Percentiles rank a stretch among this genome's conserved stretches.
These are phyloP conservation scores for Cheilosia pagana DNA, from an alignment of 2,888 invertebrate species.

Conservation along the genomic window DNA sequence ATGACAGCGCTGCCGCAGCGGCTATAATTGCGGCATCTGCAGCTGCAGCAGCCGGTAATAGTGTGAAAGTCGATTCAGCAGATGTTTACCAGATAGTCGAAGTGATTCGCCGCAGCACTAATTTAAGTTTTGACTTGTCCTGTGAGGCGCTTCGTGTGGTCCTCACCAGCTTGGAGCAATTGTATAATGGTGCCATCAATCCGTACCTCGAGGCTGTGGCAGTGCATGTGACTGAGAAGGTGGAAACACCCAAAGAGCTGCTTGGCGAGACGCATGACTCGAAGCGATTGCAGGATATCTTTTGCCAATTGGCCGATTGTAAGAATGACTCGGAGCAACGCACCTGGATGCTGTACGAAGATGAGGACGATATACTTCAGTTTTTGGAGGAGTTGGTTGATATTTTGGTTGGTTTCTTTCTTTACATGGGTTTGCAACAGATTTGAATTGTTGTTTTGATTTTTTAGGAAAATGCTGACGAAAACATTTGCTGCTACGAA, in stretches of 20 bases:
- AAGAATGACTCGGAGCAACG: slow-evolving; percentile 98
- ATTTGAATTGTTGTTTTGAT: not conserved
- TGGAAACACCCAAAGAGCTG: slow-evolving; percentile 86
- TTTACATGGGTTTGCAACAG: no score
- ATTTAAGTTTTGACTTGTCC: slow-evolving; percentile 93
- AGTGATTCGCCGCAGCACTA: slow-evolving; percentile 91
- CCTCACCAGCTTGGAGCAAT: slow-evolving; percentile 84
- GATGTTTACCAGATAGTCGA: slow-evolving; percentile 91
- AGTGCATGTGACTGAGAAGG: slow-evolving; percentile 86
- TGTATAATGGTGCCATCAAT: slow-evolving; percentile 86
- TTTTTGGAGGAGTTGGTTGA: slow-evolving; percentile 92
- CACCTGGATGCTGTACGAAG: slow-evolving; percentile 97
- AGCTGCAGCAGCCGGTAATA: slow-evolving; percentile 76
- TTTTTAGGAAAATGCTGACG: slow-evolving; percentile 94
- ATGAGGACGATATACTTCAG: slow-evolving; percentile 94
- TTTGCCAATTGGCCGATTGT: slow-evolving; percentile 92
- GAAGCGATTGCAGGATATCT: slow-evolving; percentile 91
- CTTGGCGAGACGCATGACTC: slow-evolving; percentile 92
- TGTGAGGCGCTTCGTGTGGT: slow-evolving; percentile 93
- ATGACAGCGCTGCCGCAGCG: slow-evolving; percentile 78
- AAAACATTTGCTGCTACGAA: slow-evolving; percentile 93
- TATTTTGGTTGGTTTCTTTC: slow-evolving; percentile 88
- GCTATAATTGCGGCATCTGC: slow-evolving; percentile 72
- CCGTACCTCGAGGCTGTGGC: slow-evolving; percentile 87
- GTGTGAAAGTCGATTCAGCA: slow-evolving; percentile 81